Percentiles rank a stretch among this genome's conserved stretches.
Evolutionary conservation across 2,888 invertebrate genomes (phyloP).

Genomic region (Melipona beecheii): DNA sequence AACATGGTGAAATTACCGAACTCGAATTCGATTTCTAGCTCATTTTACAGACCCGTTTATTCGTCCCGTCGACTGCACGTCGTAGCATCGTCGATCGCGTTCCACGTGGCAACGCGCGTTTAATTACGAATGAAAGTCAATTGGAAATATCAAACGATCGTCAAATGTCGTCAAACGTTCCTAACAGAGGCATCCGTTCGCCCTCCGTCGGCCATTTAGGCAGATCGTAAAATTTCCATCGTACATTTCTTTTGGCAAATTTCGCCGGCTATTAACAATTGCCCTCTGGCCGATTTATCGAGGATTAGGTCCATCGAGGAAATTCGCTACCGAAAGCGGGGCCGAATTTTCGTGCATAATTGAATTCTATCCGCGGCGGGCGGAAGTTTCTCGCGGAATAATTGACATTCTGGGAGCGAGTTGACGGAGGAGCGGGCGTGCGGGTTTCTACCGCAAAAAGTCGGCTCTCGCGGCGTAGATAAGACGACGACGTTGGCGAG

Average conservation of each 20-base stretch:
- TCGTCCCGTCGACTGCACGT: too few relatives aligned
- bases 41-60: too few relatives aligned
- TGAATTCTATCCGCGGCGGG: constrained; percentile 42
- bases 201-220: background rate
- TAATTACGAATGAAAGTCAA: too few relatives aligned
- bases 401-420: constrained; percentile 48
- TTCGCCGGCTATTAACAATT: background rate
- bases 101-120: too few relatives aligned
- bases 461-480: constrained; percentile 18
- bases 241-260: background rate
- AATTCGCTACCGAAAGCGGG: background rate
- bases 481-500: constrained; percentile 14
- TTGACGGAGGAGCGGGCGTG: constrained; percentile 2
- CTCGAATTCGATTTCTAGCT: background rate
- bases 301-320: constrained; percentile 1
- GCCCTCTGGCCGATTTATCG: background rate
- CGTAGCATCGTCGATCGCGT: too few relatives aligned
- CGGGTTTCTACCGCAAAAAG: constrained; percentile 20
- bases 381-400: constrained; percentile 45
- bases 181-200: too few relatives aligned
- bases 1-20: background rate
- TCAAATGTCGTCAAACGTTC: too few relatives aligned
- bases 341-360: constrained; percentile 40
- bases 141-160: too few relatives aligned
- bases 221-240: background rate